Conservation (phyloP, 2,113 vertebrate genomes). For the Erinaceus europaeus region DNA sequence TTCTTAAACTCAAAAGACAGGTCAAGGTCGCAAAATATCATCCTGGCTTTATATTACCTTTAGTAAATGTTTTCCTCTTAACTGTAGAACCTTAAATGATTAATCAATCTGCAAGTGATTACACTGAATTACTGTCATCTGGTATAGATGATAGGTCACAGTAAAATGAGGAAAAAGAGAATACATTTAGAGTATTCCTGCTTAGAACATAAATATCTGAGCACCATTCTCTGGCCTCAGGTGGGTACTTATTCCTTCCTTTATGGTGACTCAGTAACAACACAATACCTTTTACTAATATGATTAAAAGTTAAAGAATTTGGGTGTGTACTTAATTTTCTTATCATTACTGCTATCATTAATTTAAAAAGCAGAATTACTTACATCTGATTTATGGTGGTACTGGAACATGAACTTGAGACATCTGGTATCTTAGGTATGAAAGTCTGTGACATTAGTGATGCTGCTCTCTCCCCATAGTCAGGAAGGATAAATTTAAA, state of each 20-base stretch:
- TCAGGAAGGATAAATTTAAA: too few relatives aligned
- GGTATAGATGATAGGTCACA: not conserved
- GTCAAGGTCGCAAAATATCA: constrained; percentile 35
- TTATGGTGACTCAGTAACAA: not conserved
- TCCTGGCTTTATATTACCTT: not conserved
- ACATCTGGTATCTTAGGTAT: too few relatives aligned
- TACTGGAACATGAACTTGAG: too few relatives aligned
- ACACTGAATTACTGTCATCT: not conserved
- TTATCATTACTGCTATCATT: too few relatives aligned
- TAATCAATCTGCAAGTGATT: constrained; percentile 36
- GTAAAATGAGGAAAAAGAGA: not conserved
- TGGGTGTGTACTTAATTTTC: not conserved
- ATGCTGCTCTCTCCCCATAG: too few relatives aligned
- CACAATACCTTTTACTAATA: not conserved
- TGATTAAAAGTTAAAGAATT: not conserved
- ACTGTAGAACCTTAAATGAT: constrained; percentile 35
- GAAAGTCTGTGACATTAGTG: too few relatives aligned
- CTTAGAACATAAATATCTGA: not conserved
- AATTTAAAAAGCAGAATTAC: too few relatives aligned
- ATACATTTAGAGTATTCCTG: not conserved
- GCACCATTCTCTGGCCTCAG: not conserved
- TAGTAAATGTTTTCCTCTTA: constrained; percentile 29
- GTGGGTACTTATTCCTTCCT: not conserved
- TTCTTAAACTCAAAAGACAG: constrained; percentile 28
- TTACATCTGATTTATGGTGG: too few relatives aligned